Evolutionary conservation across 2,888 invertebrate genomes (phyloP).

Genomic region (Drosophila sordidula): DNA sequence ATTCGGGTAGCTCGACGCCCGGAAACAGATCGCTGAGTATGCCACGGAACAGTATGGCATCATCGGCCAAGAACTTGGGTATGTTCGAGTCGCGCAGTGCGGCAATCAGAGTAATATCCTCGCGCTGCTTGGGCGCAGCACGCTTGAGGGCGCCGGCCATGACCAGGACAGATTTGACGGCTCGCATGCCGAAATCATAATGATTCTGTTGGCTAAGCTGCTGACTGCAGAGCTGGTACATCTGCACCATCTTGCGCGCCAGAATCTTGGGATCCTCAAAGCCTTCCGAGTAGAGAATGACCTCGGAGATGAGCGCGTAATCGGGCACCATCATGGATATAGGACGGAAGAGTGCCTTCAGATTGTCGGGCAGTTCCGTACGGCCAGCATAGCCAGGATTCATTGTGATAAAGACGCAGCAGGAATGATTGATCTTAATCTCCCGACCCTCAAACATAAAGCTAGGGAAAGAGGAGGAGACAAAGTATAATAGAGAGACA

Average conservation of each 20-base stretch:
- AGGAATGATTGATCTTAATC: slow-evolving; percentile 92
- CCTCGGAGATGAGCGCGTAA: slow-evolving; percentile 95
- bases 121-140: slow-evolving; percentile 92
- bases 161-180: slow-evolving; percentile 96
- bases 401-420: slow-evolving; percentile 96
- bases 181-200: slow-evolving; percentile 97
- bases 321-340: slow-evolving; percentile 97
- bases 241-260: slow-evolving; percentile 96
- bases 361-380: slow-evolving; percentile 94
- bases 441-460: slow-evolving; percentile 96
- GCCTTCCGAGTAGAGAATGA: slow-evolving; percentile 96
- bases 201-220: slow-evolving; percentile 96
- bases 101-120: slow-evolving; percentile 93
- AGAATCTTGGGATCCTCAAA: slow-evolving; percentile 94
- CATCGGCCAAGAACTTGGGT: slow-evolving; percentile 95
- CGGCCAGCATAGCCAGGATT: slow-evolving; percentile 96
- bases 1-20: slow-evolving; percentile 90
- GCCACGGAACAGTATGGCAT: slow-evolving; percentile 93
- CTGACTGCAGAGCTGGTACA: slow-evolving; percentile 96
- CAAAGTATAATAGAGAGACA: background rate
- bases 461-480: slow-evolving; percentile 77
- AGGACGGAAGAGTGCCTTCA: slow-evolving; percentile 94
- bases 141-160: slow-evolving; percentile 96
- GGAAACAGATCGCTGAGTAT: slow-evolving; percentile 96
- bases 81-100: slow-evolving; percentile 95